These are phyloP conservation scores for Graphium colonna DNA, from an alignment of 2,888 invertebrate genomes.

Conservation along the genomic window DNA sequence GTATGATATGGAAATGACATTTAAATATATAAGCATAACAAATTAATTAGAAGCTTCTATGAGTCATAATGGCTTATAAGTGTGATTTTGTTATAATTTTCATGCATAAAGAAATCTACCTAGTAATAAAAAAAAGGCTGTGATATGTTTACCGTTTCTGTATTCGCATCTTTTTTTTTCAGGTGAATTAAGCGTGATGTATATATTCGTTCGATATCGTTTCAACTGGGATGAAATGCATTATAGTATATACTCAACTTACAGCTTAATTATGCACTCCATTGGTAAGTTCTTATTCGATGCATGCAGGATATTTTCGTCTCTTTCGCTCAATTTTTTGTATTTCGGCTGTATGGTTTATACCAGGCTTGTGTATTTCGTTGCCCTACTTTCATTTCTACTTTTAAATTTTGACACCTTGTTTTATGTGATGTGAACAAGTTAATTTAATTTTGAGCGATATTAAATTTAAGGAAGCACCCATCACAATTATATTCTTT, in stretches of 20 bases:
- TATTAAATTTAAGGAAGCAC: no score
- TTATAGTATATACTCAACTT: constrained; percentile 69
- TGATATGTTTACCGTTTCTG: no score
- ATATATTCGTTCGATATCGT: constrained; percentile 68
- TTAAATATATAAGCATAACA: neutral
- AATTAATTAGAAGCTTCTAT: neutral
- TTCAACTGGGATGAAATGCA: constrained; percentile 77
- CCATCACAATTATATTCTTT: no score
- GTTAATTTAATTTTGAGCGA: no score
- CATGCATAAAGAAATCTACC: no score
- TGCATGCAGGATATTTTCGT: no score
- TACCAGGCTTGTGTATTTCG: neutral
- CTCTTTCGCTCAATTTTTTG: neutral
- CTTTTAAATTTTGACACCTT: constrained; percentile 7
- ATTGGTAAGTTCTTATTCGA: constrained; percentile 67
- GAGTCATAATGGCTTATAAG: no score
- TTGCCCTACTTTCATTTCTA: neutral
- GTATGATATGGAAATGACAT: neutral
- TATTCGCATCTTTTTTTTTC: no score
- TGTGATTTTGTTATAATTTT: no score
- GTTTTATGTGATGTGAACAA: constrained; percentile 19
- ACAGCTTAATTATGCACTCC: constrained; percentile 61
- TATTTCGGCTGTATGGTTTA: neutral
- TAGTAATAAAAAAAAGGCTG: no score
- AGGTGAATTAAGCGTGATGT: constrained; percentile 70